Conservation (phyloP, 1,140 invertebrate species). For the Drosophila sulfurigaster region DNA sequence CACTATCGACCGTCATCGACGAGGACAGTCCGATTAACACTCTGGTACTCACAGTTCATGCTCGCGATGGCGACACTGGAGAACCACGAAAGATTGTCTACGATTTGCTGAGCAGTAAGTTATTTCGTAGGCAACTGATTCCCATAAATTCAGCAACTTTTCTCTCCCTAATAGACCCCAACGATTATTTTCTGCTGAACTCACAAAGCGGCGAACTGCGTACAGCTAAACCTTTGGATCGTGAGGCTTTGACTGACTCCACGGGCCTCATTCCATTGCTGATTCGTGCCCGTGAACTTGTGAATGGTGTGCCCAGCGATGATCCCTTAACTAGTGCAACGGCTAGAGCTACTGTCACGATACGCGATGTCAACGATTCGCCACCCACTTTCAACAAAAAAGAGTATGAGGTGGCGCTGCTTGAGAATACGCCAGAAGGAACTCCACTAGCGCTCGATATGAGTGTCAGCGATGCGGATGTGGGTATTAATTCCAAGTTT, state of each 20-base stretch:
- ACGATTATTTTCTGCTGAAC: constrained; percentile 94
- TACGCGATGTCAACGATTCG: constrained; percentile 97
- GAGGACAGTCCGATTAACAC: constrained; percentile 95
- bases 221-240: constrained; percentile 93
- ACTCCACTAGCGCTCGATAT: constrained; percentile 94
- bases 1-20: constrained; percentile 91
- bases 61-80: constrained; percentile 93
- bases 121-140: background rate
- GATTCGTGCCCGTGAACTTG: constrained; percentile 90
- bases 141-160: background rate
- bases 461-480: constrained; percentile 93
- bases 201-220: constrained; percentile 91
- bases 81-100: constrained; percentile 91
- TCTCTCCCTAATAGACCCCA: constrained; percentile 89
- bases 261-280: constrained; percentile 91
- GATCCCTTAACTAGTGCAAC: constrained; percentile 89
- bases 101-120: constrained; percentile 92
- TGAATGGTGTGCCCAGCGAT: constrained; percentile 89
- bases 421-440: constrained; percentile 93
- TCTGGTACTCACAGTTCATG: constrained; percentile 91
- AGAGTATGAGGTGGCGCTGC: constrained; percentile 92
- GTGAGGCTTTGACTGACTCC: constrained; percentile 91
- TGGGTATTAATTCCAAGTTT: constrained; percentile 93
- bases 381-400: constrained; percentile 92
- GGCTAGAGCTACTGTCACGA: constrained; percentile 92